These are phyloP conservation scores for Hydractinia symbiolongicarpus DNA, from an alignment of 30 jellyfish, hydroid and myxozoan genomes.

Conservation along the genomic window DNA sequence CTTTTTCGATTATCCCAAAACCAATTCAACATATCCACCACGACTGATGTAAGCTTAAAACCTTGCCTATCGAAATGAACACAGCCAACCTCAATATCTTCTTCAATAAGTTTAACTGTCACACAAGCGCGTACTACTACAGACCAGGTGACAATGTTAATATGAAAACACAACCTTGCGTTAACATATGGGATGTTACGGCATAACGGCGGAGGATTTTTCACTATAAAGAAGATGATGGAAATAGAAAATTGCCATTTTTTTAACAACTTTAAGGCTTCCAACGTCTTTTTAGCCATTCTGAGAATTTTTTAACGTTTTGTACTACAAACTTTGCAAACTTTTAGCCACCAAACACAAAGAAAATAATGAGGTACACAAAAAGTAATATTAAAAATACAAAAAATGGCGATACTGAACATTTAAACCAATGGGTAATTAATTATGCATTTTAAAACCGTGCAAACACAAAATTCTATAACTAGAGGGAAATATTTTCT, in stretches of 20 bases:
- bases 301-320: no score
- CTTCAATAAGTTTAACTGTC: not conserved
- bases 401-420: not conserved
- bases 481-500: no score
- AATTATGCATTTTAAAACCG: no score
- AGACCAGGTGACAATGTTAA: slow-evolving; percentile 34
- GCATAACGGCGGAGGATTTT: slow-evolving; percentile 58
- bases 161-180: slow-evolving; percentile 37
- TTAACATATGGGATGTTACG: slow-evolving; percentile 27
- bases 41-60: no score
- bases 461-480: no score
- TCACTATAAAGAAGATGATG: slow-evolving; percentile 20
- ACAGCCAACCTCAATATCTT: not conserved
- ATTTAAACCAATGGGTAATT: no score
- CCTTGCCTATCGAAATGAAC: not conserved
- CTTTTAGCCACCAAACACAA: not conserved
- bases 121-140: slow-evolving; percentile 40
- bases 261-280: not conserved
- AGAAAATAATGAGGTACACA: not conserved
- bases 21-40: no score
- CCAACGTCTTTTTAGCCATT: no score
- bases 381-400: not conserved
- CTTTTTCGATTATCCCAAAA: no score
- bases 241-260: not conserved
- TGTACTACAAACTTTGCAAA: not conserved